Base-by-base conservation (phyloP, 1,140 invertebrate genomes). In the Magallana gigas region DNA sequence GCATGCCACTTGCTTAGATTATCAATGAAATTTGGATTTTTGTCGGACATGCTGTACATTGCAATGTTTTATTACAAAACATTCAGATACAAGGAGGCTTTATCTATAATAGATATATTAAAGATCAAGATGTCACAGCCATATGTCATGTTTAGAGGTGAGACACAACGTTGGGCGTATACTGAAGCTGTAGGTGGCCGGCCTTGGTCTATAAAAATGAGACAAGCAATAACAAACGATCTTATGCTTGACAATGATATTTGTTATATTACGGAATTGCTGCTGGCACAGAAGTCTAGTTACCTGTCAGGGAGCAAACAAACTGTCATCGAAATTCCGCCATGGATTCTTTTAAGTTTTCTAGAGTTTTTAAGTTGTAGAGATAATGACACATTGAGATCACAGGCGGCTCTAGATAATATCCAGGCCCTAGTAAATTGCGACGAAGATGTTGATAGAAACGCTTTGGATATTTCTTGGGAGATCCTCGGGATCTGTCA, bases 401-500 rank as follows among this genome's bases (percentile, higher is more conserved):
- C 14, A 76, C 18, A 76, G 2, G 36, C 68, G 14, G 68, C 68
- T 8, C 68, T 76, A 8, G 7, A 23, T 29, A 36, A 48, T 76
- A 23, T 76, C 7, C 68, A 76, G 23, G 11, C 7, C 7, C 68
- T 76, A 76, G 23, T 76, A 1, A 7, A 8, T 18, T 29, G 18
- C 29, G n/a, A 29, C 0, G 18, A 11, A 23, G 0, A 1, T 8
- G 11, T 1, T 5, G n/a, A n/a, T n/a, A n/a, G n/a, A n/a, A n/a
- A n/a, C 29, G 0, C 9, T 12, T 12, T 12, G 36, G 68, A 48
- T 8, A 76, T 76, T 29, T 76, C 68, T 12, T 76, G 68, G 68
- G n/a, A 29, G 64, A 71, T 71, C 64, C 8, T 71, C 12, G 64
- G 64, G 12, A 71, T 71, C 64, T 71, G 64, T 71, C 18, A 71